Conservation (phyloP, 2,888 invertebrate genomes). For the Melanostoma scalare region DNA sequence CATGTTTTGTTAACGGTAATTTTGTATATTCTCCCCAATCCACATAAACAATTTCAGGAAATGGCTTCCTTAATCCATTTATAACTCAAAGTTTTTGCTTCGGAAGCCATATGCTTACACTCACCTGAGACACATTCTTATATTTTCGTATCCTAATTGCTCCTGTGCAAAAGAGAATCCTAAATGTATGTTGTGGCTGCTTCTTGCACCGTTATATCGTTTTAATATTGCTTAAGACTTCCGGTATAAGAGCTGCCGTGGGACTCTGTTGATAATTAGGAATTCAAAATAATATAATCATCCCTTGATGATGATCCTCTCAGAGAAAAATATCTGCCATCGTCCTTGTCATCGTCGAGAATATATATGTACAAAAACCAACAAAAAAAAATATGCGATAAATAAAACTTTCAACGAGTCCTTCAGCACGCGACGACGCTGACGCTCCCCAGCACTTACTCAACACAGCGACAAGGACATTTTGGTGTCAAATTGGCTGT, state of each 20-base stretch:
- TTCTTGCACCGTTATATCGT: constrained; percentile 12
- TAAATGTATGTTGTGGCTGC: constrained; percentile 12
- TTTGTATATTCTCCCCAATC: too few species aligned
- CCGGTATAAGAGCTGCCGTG: constrained; percentile 9
- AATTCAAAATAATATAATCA: constrained; percentile 59
- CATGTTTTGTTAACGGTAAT: too few species aligned
- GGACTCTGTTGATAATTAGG: constrained; percentile 45
- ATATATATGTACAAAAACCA: background rate
- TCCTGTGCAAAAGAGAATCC: constrained; percentile 13
- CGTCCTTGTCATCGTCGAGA: constrained; percentile 31
- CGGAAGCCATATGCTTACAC: background rate
- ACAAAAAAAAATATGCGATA: constrained; percentile 36
- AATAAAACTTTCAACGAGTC: constrained; percentile 58
- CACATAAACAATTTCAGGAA: too few species aligned
- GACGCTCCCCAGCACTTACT: background rate
- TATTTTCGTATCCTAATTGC: background rate
- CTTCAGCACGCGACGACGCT: constrained; percentile 39
- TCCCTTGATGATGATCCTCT: constrained; percentile 56
- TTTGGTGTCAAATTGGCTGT: constrained; percentile 67
- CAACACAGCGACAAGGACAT: constrained; percentile 38
- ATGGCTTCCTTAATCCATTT: too few species aligned
- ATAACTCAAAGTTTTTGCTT: too few species aligned
- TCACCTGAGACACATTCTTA: background rate
- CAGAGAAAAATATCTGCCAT: constrained; percentile 38
- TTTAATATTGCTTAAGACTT: constrained; percentile 13